These are phyloP conservation scores for Calameuta filiformis DNA, from an alignment of 2,888 invertebrate species.

Conservation along the genomic window DNA sequence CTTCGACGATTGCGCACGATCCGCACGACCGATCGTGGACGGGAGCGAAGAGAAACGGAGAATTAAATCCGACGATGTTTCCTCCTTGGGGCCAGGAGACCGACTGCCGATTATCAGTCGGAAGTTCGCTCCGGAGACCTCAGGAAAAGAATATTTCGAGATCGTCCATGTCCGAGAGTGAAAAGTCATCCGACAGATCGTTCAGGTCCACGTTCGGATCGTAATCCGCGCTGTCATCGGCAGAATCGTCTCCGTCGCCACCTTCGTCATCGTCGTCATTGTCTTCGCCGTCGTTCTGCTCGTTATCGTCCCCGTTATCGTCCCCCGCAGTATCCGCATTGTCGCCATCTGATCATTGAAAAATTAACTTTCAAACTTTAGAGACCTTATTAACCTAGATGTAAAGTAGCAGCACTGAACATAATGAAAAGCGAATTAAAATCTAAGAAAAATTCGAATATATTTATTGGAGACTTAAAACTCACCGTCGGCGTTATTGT, in stretches of 20 bases:
- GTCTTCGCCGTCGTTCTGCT: slow-evolving; percentile 35
- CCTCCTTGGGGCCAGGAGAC: neutral
- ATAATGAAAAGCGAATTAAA: neutral
- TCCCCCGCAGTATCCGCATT: slow-evolving; percentile 43
- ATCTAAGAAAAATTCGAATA: neutral
- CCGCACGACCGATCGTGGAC: neutral
- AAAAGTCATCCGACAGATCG: slow-evolving; percentile 46
- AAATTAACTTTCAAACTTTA: neutral
- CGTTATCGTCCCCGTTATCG: slow-evolving; percentile 42
- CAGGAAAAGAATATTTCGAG: slow-evolving; percentile 51
- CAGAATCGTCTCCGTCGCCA: slow-evolving; percentile 54
- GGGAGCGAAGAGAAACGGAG: neutral
- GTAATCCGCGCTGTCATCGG: slow-evolving; percentile 50
- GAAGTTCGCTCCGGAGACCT: slow-evolving; percentile 17
- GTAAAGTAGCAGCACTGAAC: neutral
- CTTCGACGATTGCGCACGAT: neutral
- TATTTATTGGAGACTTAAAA: neutral
- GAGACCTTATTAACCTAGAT: neutral
- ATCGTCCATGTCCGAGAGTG: slow-evolving; percentile 53
- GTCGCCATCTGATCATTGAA: slow-evolving; percentile 34
- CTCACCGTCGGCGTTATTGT: slow-evolving; percentile 64
- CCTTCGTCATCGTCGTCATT: slow-evolving; percentile 47
- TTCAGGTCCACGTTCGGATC: slow-evolving; percentile 39
- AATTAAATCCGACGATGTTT: neutral
- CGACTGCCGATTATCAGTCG: neutral